Evolutionary conservation across 2,888 invertebrate species (phyloP), one percentile per base, ranked within the genome.

Genomic region (Agonopterix arenella): DNA sequence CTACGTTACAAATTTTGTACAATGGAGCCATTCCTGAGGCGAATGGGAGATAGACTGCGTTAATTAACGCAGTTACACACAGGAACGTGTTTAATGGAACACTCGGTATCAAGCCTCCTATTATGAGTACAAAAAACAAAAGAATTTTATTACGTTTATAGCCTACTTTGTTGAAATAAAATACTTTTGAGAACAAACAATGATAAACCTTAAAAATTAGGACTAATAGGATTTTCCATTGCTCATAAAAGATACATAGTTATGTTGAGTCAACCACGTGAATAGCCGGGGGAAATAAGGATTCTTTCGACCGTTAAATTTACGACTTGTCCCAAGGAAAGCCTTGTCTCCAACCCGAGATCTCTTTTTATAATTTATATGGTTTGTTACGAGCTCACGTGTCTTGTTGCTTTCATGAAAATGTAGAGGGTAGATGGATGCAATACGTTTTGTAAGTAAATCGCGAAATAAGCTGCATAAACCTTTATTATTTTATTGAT

Each of bases 331-430:
- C 84, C 79, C 80, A 67, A 68, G 75, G 62, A 83, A 80, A 84
- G 77, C 78, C 77, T 76, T 77, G 82, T 83, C 83, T 81, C 72
- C 68, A 64, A 57, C 64, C 68, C 73, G 62, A 74, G 78, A 80
- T 80, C 77, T 83, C 76, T 77, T 85, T 85, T 85, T 85, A 84
- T 85, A 85, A 86, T 85, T 85, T 85, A 85, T 85, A 80, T 80
- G 74, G 81, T 80, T 79, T 84, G 79, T 81, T 82, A 82, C 84
- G 73, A 70, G 64, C 72, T 61, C 64, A 62, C 63, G 70, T 71
- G 66, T 64, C 68, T 64, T 71, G 70, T 71, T 72, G 68, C 68
- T 71, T 66, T 68, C 71, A 73, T 71, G 70, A 73, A 79, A 76
- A 76, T 77, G 71, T 73, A 70, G 63, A 57, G 9, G 8, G 46